These are phyloP conservation scores for Phataginus tricuspis DNA, from an alignment of 2,797 vertebrate species.

Conservation along the genomic window DNA sequence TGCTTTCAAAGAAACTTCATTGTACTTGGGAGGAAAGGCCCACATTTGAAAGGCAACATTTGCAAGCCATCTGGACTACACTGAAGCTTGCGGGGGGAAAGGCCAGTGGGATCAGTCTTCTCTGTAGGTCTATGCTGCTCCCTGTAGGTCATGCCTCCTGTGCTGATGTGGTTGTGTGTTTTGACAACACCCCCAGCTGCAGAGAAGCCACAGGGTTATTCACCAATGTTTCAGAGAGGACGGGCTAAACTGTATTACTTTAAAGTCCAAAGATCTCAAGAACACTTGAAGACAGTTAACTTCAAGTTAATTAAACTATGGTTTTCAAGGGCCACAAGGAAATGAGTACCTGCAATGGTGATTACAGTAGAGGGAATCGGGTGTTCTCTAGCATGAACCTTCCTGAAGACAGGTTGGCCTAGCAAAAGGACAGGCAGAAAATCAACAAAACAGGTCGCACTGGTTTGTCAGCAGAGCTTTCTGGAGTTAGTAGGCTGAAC, in stretches of 20 bases:
- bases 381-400: slow-evolving; percentile 93
- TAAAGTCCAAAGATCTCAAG: not conserved
- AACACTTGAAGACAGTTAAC: not conserved
- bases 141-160: not conserved
- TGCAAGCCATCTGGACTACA: not conserved
- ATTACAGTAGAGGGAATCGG: slow-evolving; percentile 89
- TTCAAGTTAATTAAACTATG: slow-evolving; percentile 41
- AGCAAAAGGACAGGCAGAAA: slow-evolving; percentile 84
- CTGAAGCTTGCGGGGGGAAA: not conserved
- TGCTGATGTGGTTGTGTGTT: not conserved
- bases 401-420: slow-evolving; percentile 95
- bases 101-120: not conserved
- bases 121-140: not conserved
- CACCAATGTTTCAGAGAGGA: not conserved
- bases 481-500: slow-evolving; percentile 77
- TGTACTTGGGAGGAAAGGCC: not conserved
- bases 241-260: not conserved
- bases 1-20: not conserved
- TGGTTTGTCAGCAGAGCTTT: not conserved
- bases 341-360: slow-evolving; percentile 91
- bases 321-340: slow-evolving; percentile 37
- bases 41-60: not conserved
- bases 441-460: slow-evolving; percentile 66
- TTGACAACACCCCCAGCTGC: not conserved
- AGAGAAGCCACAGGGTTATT: not conserved